A percentile compares a stretch with the other conserved stretches of the same genome.
Evolutionary conservation across 2,888 invertebrate genomes (phyloP).

Genomic region (Orthosia gothica): DNA sequence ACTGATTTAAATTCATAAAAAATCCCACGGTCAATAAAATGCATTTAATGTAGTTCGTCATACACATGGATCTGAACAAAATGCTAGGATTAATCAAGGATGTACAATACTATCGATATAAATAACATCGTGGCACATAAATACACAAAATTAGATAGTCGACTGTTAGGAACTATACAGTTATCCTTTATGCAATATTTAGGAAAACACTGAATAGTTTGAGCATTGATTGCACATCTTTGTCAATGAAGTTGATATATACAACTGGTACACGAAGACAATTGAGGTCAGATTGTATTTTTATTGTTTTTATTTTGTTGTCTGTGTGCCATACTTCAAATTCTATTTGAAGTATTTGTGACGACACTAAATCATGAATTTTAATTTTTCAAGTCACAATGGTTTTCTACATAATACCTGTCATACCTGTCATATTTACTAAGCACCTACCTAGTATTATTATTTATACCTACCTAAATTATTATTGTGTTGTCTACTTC

Average conservation of each 20-base stretch:
- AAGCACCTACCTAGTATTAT: no score
- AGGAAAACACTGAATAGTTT: slow-evolving; percentile 7
- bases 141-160: slow-evolving; percentile 1
- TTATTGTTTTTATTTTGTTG: neutral
- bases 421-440: no score
- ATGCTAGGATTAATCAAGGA: no score
- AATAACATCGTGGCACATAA: slow-evolving; percentile 1
- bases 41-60: no score
- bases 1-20: neutral
- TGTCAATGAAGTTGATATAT: neutral
- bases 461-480: no score
- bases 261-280: neutral
- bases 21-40: neutral
- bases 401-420: no score
- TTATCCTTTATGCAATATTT: slow-evolving; percentile 23
- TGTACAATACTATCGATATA: neutral
- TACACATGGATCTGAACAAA: no score
- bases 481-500: no score
- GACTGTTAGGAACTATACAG: slow-evolving; percentile 8
- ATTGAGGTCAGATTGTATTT: neutral
- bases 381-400: no score
- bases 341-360: no score
- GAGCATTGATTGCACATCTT: slow-evolving; percentile 32
- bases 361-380: no score
- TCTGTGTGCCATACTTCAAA: no score